Conservation (phyloP, 1,140 invertebrate genomes). For the Halictus rubicundus region DNA sequence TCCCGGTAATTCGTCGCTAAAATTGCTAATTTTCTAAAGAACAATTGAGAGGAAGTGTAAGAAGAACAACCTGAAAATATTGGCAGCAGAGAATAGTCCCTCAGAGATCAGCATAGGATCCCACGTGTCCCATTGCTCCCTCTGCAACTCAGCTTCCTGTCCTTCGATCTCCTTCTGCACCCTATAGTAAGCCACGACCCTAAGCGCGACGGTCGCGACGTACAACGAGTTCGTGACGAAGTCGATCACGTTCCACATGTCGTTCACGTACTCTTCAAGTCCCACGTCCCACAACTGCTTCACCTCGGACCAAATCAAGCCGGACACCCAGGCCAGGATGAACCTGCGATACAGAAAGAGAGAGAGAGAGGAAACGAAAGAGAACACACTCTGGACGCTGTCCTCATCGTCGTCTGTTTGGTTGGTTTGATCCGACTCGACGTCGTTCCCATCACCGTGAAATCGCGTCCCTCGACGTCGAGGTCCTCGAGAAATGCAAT, state of each 20-base stretch:
- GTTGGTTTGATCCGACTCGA: too few species aligned
- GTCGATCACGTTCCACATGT: conserved; percentile 99
- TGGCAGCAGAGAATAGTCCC: conserved; percentile 97
- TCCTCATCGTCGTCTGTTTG: too few species aligned
- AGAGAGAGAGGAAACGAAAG: background rate
- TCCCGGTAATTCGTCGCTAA: too few species aligned
- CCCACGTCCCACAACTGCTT: conserved; percentile 99
- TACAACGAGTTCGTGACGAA: conserved; percentile 99
- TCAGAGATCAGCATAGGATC: conserved; percentile 98
- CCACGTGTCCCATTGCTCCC: conserved; percentile 96
- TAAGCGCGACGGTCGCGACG: conserved; percentile 96
- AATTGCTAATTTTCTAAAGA: too few species aligned
- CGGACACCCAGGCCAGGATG: conserved; percentile 82
- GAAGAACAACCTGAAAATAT: conserved; percentile 90
- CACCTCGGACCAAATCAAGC: conserved; percentile 99
- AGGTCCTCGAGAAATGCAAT: conserved; percentile 7
- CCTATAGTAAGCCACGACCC: conserved; percentile 92
- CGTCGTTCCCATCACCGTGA: too few species aligned
- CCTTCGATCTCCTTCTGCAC: conserved; percentile 85
- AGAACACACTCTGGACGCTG: too few species aligned
- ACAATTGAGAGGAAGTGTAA: background rate
- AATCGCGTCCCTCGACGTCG: background rate
- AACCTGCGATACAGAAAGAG: conserved; percentile 64
- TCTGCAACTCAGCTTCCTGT: conserved; percentile 82
- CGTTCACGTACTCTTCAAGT: conserved; percentile 95